Evolutionary conservation across 2,113 vertebrate species (phyloP), one percentile per base, ranked within the genome.

Genomic region (Numida meleagris): DNA sequence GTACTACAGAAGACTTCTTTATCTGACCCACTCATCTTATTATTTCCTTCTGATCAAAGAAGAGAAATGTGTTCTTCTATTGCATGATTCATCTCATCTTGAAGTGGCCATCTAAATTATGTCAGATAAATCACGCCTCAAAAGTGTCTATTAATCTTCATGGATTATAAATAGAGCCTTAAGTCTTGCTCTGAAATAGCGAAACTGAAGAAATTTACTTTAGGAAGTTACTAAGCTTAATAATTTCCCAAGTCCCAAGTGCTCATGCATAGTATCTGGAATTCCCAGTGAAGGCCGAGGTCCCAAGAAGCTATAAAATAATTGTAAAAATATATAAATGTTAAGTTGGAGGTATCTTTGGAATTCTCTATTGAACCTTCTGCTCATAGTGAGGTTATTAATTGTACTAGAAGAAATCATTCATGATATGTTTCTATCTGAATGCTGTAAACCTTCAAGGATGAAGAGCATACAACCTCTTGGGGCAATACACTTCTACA

Each of bases 251-350:
- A 68, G 3, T 2, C 17, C 19, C 3, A 45, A 3, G 25, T 15
- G 1, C 73, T 72, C 14, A 23, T n/a, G 5, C 2, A 19, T 4
- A 33, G 14, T 10, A 3, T 62, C 25, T 88, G 18, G 17, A 67
- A 7, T 12, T 90, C 5, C 14, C 5, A 27, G 0, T 10, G 10
- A 5, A 70, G 48, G 5, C 23, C 72, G 11, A 12, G 3, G 1
- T 7, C 14, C 14, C 9, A 36, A 74, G 23, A 33, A 68, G 10
- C 6, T 51, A 20, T 40, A 51, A 53, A 61, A 38, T 1, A 51
- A n/a, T 27, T 46, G 7, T 5, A 73, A 79, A 80, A 24, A 9
- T 6, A 2, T 8, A 40, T 20, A 77, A 80, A 45, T 46, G 0
- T 65, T 46, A 83, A 3, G 17, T 74, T 16, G 10, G 29, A 73